Base-by-base conservation (phyloP, 2,113 vertebrate genomes). In the Eudyptes chrysolophus region DNA sequence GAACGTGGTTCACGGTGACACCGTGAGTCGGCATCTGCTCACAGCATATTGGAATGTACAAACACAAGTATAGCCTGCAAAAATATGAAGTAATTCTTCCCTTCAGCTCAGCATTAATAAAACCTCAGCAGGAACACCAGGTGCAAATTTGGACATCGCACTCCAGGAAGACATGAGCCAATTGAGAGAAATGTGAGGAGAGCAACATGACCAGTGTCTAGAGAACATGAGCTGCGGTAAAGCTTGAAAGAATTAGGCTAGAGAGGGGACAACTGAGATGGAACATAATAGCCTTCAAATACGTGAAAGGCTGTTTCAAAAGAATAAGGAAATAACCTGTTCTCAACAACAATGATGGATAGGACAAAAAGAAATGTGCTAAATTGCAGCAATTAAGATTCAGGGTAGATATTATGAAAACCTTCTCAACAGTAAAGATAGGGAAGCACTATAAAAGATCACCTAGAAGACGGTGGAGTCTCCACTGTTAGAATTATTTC, bases 361-460 rank as follows among this genome's bases (percentile, higher is more conserved):
- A 94, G 74, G 90, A 94, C 70, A 94, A 94, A 93, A 90, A 83
- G 84, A 92, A 79, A 82, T 76, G 74, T 90, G 44, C 49, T 82
- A 92, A 95, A 94, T 40, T 85, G 70, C 58, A 96, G 81, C 84
- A 96, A 94, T 96, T 97, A 97, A 96, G 85, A 96, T 87, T 92
- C 84, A 85, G 70, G 27, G 21, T 68, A 82, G 92, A 71, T 93
- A 79, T 27, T 87, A 68, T 26, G 69, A 91, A 97, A 95, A 61
- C 44, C 52, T 64, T 86, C 84, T 72, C 38, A 61, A 68, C 40
- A 61, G 57, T 65, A 92, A 94, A 74, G 61, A 69, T 29, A 78
- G 36, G 6, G 29, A 91, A 83, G 44, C 4, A 0, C 40, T 94
- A 44, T 34, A 78, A 87, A 93, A 79, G 61, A 92, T 92, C 48